These are phyloP conservation scores for Sthenelais limicola DNA, from an alignment of 2,888 invertebrate genomes.

Conservation along the genomic window DNA sequence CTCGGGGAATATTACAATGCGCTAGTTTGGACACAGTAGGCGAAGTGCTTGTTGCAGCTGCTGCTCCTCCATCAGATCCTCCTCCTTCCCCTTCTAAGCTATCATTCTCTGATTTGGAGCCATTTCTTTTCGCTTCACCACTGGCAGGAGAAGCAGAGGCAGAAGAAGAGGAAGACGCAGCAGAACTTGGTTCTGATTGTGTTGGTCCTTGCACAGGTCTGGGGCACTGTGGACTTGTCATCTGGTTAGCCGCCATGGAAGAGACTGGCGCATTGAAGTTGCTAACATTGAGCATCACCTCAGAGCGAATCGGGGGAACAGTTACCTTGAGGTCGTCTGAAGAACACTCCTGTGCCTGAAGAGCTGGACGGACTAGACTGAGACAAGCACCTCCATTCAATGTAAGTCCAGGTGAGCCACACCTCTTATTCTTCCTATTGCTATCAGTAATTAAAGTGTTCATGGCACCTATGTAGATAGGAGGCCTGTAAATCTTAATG, in stretches of 20 bases:
- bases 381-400: conserved; percentile 21
- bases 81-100: neutral
- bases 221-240: neutral
- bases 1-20: conserved; percentile 9
- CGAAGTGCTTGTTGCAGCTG: neutral
- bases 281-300: conserved; percentile 16
- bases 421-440: neutral
- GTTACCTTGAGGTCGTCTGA: conserved; percentile 13
- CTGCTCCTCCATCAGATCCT: neutral
- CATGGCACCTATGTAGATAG: neutral
- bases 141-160: neutral
- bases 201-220: conserved; percentile 6
- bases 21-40: neutral
- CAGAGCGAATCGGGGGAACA: conserved; percentile 15
- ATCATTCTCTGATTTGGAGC: neutral
- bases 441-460: neutral
- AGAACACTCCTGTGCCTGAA: conserved; percentile 25
- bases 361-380: conserved; percentile 4
- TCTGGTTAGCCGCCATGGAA: neutral
- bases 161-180: neutral
- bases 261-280: no score
- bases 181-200: neutral
- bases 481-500: conserved; percentile 5
- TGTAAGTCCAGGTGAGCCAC: neutral
- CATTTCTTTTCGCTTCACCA: neutral